Conservation (phyloP, 2,113 vertebrate genomes). For the Colius striatus region DNA sequence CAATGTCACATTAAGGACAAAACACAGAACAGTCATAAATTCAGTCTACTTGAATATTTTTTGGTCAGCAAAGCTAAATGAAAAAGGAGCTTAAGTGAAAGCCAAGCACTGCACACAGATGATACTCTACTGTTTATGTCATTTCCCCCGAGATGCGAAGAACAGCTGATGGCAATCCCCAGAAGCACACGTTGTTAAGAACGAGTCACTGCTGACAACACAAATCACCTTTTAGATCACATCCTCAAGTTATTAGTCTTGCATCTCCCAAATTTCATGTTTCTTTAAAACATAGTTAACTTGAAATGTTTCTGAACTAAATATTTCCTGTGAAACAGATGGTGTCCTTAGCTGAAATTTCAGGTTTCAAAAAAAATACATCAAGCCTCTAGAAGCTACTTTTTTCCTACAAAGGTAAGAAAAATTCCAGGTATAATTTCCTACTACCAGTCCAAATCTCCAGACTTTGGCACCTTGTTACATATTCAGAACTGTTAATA, state of each 20-base stretch:
- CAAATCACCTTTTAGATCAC: not conserved
- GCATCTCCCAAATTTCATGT: not conserved
- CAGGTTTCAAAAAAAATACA: not conserved
- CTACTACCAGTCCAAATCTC: not conserved
- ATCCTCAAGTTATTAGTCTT: not conserved
- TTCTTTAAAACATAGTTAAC: not conserved
- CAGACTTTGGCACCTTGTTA: not conserved
- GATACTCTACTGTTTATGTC: not conserved
- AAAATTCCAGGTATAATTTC: not conserved
- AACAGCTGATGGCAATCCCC: not conserved
- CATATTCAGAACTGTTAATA: not conserved
- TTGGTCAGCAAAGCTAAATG: not conserved
- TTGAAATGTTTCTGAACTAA: not conserved
- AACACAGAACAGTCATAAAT: not conserved
- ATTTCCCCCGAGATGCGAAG: fast-evolving
- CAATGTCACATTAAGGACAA: not conserved
- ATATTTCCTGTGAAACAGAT: not conserved
- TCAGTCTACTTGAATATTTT: not conserved
- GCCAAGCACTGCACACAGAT: not conserved
- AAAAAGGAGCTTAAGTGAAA: not conserved
- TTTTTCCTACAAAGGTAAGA: not conserved
- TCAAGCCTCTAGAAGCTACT: not conserved
- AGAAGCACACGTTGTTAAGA: not conserved
- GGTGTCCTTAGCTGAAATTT: not conserved
- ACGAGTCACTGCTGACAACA: not conserved